A percentile compares a stretch with the other conserved stretches of the same genome.
These are phyloP conservation scores for Chunga burmeisteri DNA, from an alignment of 2,113 vertebrate species.

Conservation along the genomic window DNA sequence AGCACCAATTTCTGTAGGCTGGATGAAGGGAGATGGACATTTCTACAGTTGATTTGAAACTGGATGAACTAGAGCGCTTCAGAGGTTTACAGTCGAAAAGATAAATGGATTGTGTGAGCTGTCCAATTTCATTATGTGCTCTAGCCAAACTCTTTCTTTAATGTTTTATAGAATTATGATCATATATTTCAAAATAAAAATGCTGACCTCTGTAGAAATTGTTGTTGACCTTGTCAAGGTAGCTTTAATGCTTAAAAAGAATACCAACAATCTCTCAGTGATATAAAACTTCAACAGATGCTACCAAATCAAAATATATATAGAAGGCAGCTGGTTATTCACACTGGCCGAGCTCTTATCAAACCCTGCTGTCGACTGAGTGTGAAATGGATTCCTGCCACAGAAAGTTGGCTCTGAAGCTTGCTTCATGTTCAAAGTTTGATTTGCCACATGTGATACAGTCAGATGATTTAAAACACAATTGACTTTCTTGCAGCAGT, in stretches of 20 bases:
- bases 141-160: slow-evolving; percentile 53
- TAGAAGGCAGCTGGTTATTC: slow-evolving; percentile 47
- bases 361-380: slow-evolving; percentile 24
- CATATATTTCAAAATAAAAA: slow-evolving; percentile 64
- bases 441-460: slow-evolving; percentile 46
- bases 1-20: slow-evolving; percentile 28
- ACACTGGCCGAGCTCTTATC: slow-evolving; percentile 10
- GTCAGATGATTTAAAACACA: slow-evolving; percentile 38
- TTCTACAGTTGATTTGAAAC: slow-evolving; percentile 65
- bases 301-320: slow-evolving; percentile 43
- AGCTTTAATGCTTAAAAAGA: slow-evolving; percentile 40
- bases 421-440: not conserved
- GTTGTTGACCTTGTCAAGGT: slow-evolving; percentile 64
- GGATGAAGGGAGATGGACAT: slow-evolving; percentile 41
- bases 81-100: slow-evolving; percentile 40
- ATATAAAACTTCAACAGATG: slow-evolving; percentile 48
- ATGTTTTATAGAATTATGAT: slow-evolving; percentile 64
- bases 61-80: slow-evolving; percentile 43
- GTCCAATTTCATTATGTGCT: slow-evolving; percentile 59
- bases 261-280: slow-evolving; percentile 26
- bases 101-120: slow-evolving; percentile 64
- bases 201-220: slow-evolving; percentile 55
- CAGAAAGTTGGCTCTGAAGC: slow-evolving; percentile 31
- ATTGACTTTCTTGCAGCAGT: slow-evolving; percentile 26
- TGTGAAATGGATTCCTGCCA: slow-evolving; percentile 64